Evolutionary conservation across 2,113 vertebrate genomes (phyloP), one percentile per base, ranked within the genome.

Genomic region (Jacana jacana): DNA sequence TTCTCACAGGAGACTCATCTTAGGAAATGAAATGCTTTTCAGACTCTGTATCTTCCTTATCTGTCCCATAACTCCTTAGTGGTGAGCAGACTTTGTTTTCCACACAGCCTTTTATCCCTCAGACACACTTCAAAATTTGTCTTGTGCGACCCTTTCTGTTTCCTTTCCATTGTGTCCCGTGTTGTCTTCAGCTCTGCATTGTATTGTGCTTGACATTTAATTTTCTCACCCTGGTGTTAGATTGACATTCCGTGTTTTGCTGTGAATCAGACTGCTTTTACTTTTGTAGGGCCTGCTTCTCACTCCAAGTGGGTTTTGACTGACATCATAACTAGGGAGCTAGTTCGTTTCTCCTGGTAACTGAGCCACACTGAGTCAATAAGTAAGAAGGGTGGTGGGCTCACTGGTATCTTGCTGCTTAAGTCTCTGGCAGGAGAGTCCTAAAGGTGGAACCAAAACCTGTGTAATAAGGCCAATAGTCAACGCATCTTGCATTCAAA

Each of bases 331-430:
- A 75, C 28, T 35, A 49, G 52, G 28, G 16, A 69, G 52, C 15
- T 63, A n/a, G 24, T 46, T 87, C 1, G 18, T 42, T 39, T 87
- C 23, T 81, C n/a, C 60, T 61, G 28, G 12, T 55, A 72, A 48
- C 3, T 1, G 19, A n/a, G 15, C 30, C 11, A 4, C 4, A 1
- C 27, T n/a, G 17, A 60, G 60, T 79, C 19, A n/a, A 0, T 33
- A 30, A 80, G 42, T 14, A 28, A n/a, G 54, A 10, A 2, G 5
- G 10, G 18, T 37, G 8, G 9, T 58, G 31, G 44, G 10, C 49
- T 91, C 15, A 2, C 5, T 44, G 49, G 44, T 24, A 42, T 68
- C 25, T 81, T 71, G 12, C 27, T 86, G 30, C 37, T 48, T 18
- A 14, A 1, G 37, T 30, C 23, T 60, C 22, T 58, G 49, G 12